Evolutionary conservation across 2,888 invertebrate species (phyloP), one percentile per base, ranked within the genome.

Genomic region (Ochropacha duplaris): DNA sequence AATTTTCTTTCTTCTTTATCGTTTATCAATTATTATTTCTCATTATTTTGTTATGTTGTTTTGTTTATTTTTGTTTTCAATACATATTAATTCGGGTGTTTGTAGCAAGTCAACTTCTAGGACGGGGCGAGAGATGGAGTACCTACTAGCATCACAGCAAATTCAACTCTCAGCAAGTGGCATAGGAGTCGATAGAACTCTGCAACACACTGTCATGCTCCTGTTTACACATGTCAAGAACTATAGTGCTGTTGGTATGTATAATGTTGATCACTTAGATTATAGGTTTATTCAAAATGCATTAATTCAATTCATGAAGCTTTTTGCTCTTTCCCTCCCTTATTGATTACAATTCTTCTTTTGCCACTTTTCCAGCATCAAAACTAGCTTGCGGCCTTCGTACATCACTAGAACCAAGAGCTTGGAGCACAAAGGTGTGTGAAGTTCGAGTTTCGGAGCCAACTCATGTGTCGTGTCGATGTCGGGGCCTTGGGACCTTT

Each of bases 61-160:
- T 34, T 57, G 57, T 58, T 60, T 66, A 61, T 55, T 62, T 64
- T 68, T 64, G 62, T 58, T 66, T 69, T 65, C 60, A 39, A 65
- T n/a, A 28, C 22, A 36, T 50, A 52, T 49, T 58, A 61, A 63
- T 65, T 65, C 62, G 69, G 68, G 64, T 66, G 61, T 74, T 72
- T 80, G 75, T 83, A 87, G 83, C 80, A 59, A 69, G 62, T 80
- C 83, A 64, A 78, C 71, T 85, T 84, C 69, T 79, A 96, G 95
- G 78, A 94, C 94, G 71, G 95, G 95, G 0, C 93, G 93, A n/a
- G 95, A 95, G 77, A 86, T 95, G 73, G 95, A 95, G 79, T 95
- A 95, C 83, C 93, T 93, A 71, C 88, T 95, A 56, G 93, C 95
- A 58, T 96, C 96, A 0, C 94, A 94, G 60, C 92, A 92, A 65